Conservation (phyloP, 2,113 vertebrate species). For the Azemiops feae region DNA sequence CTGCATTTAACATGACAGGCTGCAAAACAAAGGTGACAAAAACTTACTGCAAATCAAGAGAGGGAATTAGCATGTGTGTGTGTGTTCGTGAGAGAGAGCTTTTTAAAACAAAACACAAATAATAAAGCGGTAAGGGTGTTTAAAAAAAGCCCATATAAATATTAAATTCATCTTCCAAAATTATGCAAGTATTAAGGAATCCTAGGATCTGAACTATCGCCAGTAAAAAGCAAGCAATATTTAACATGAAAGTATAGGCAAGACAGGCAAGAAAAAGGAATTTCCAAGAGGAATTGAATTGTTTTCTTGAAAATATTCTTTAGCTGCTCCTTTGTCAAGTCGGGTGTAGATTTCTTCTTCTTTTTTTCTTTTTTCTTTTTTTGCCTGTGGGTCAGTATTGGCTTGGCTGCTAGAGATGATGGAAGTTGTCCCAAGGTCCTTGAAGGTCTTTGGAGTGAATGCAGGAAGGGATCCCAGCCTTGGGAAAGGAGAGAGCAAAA, state of each 20-base stretch:
- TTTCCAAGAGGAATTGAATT: background rate
- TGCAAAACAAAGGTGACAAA: background rate
- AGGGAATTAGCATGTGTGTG: background rate
- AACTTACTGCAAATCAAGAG: background rate
- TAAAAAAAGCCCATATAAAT: background rate
- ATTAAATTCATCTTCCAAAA: background rate
- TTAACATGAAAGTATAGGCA: background rate
- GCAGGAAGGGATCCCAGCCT: background rate
- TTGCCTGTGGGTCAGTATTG: background rate
- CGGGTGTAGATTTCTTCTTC: background rate
- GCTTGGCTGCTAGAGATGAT: background rate
- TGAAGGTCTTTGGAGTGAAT: background rate
- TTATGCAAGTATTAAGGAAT: background rate
- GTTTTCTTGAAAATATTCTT: background rate
- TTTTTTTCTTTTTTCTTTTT: fast-evolving
- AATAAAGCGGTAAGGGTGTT: background rate
- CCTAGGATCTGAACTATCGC: background rate
- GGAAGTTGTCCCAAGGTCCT: background rate
- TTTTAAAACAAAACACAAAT: background rate
- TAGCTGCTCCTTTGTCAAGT: background rate
- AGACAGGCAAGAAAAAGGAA: background rate
- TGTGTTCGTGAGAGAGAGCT: background rate
- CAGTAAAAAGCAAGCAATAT: background rate
- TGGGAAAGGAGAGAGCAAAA: background rate
- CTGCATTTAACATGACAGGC: background rate